Conservation (phyloP, 2,888 invertebrate genomes). For the Lycocerus yunnanus region DNA sequence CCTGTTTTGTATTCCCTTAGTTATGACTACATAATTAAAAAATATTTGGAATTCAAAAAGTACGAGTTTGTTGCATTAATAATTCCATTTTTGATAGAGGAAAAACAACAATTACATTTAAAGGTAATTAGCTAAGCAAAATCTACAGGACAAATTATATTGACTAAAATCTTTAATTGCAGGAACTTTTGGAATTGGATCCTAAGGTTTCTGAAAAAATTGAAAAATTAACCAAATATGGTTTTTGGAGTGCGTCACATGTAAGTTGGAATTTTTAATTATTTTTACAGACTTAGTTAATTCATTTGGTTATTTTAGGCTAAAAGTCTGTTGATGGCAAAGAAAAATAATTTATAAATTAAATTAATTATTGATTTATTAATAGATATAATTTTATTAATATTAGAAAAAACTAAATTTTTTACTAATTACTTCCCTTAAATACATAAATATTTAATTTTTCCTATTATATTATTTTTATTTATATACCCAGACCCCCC, state of each 20-base stretch:
- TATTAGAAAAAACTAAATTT: no score
- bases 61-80: slow-evolving; percentile 41
- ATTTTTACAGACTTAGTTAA: background rate
- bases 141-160: background rate
- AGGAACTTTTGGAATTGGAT: slow-evolving; percentile 6
- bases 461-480: no score
- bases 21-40: slow-evolving; percentile 41
- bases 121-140: slow-evolving; percentile 27
- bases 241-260: slow-evolving; percentile 12
- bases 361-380: background rate
- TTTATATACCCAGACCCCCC: no score
- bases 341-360: background rate
- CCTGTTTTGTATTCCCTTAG: slow-evolving; percentile 46
- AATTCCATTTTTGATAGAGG: slow-evolving; percentile 41
- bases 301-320: background rate
- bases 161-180: background rate
- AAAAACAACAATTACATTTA: slow-evolving; percentile 25
- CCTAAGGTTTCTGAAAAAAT: background rate
- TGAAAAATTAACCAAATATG: slow-evolving; percentile 6
- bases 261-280: slow-evolving; percentile 10
- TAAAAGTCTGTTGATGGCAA: background rate
- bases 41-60: slow-evolving; percentile 37
- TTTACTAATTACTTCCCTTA: no score
- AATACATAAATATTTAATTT: no score
- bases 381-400: background rate